Conservation (phyloP, 1,140 invertebrate genomes). For the Macrocentrus cingulum region DNA sequence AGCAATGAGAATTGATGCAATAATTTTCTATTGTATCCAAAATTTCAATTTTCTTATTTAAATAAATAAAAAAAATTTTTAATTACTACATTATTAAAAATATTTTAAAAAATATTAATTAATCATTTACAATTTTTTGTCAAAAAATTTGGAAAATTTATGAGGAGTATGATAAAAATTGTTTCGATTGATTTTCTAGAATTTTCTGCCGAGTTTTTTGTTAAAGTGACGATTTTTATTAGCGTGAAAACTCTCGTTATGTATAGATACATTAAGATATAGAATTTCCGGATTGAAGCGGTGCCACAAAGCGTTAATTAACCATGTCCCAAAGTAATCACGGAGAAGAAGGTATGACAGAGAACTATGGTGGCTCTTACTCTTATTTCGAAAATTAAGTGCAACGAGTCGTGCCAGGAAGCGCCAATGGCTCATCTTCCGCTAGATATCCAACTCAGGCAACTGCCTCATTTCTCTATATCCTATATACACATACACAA, state of each 20-base stretch:
- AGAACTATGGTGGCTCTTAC: not conserved
- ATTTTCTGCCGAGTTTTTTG: no score
- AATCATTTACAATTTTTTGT: no score
- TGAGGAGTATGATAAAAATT: no score
- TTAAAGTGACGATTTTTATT: no score
- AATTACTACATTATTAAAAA: no score
- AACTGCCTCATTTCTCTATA: not conserved
- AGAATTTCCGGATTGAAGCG: not conserved
- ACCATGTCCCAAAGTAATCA: constrained; percentile 33
- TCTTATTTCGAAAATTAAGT: constrained; percentile 37
- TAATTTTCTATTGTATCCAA: no score
- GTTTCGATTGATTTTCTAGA: no score
- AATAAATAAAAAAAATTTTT: no score
- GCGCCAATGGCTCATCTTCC: constrained; percentile 23
- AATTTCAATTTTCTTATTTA: no score
- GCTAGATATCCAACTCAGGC: not conserved
- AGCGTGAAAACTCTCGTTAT: not conserved
- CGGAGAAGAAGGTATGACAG: constrained; percentile 21
- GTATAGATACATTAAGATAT: not conserved
- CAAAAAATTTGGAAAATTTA: no score
- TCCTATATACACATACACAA: not conserved
- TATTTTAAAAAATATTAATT: no score
- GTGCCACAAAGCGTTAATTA: constrained; percentile 31
- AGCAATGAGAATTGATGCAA: not conserved
- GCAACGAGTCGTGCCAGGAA: constrained; percentile 17